Evolutionary conservation across 2,797 vertebrate genomes (phyloP).

Genomic region (Lophura swinhoii): DNA sequence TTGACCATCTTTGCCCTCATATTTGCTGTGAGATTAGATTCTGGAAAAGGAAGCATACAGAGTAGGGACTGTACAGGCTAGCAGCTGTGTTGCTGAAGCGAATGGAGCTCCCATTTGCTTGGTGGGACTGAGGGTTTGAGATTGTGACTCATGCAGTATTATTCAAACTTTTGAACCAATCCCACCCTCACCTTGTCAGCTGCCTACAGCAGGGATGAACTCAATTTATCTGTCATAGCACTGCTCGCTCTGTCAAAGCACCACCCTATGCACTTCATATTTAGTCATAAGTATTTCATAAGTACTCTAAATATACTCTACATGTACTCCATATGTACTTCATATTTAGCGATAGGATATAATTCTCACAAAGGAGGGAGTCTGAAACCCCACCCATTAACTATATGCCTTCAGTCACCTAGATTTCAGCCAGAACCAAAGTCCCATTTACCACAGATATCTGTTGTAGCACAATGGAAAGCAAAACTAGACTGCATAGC

Average conservation of each 20-base stretch:
- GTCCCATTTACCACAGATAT: not conserved
- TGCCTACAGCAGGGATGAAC: not conserved
- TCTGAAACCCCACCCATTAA: not conserved
- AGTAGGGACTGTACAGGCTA: not conserved
- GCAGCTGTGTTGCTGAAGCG: not conserved
- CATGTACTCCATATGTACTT: too few species aligned
- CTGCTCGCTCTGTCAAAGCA: too few species aligned
- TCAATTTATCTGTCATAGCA: too few species aligned
- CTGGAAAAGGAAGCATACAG: not conserved
- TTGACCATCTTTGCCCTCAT: not conserved
- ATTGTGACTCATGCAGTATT: not conserved
- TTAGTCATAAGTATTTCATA: too few species aligned
- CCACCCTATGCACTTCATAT: too few species aligned
- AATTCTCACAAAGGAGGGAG: not conserved
- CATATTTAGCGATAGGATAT: not conserved
- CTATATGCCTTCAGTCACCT: not conserved
- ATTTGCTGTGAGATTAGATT: fast-evolving
- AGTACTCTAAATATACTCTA: too few species aligned
- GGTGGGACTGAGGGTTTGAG: not conserved
- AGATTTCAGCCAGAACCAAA: not conserved
- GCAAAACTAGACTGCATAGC: too few species aligned
- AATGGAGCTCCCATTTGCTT: not conserved
- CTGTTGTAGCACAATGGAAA: too few species aligned
- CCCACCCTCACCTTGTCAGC: not conserved
- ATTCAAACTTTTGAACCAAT: not conserved